Conservation (phyloP, 2,888 invertebrate species). For the Chrysodeixis includens region DNA sequence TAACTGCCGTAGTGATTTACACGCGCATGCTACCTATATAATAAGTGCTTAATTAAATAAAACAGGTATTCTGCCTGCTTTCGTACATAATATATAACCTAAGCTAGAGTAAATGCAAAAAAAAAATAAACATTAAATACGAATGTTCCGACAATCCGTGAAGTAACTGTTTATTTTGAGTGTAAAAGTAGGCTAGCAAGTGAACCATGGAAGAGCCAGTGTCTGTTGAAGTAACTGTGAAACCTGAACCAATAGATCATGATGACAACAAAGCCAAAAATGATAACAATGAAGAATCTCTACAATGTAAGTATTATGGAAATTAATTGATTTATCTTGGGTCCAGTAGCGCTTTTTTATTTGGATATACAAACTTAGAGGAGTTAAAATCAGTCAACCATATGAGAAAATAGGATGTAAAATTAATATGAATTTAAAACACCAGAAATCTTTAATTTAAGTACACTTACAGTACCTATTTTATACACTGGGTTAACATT, state of each 20-base stretch:
- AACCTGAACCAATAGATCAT: slow-evolving; percentile 38
- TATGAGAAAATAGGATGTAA: too few species aligned
- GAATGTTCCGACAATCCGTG: slow-evolving; percentile 15
- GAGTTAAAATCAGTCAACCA: too few species aligned
- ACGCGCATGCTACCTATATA: neutral
- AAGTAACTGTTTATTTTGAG: slow-evolving; percentile 12
- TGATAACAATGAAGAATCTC: slow-evolving; percentile 3
- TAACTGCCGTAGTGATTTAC: neutral
- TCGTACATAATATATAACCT: neutral
- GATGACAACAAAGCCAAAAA: slow-evolving; percentile 13
- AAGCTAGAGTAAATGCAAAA: slow-evolving; percentile 11
- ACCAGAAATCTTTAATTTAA: too few species aligned
- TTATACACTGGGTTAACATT: too few species aligned
- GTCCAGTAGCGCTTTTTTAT: neutral
- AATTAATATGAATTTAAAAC: too few species aligned
- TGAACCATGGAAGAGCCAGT: slow-evolving; percentile 45
- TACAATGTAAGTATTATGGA: slow-evolving; percentile 13
- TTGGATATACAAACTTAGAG: neutral
- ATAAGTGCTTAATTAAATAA: neutral
- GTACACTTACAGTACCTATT: too few species aligned
- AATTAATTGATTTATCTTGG: neutral
- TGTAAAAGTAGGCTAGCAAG: slow-evolving; percentile 33
- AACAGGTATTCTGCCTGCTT: neutral
- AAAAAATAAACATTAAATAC: slow-evolving; percentile 23
- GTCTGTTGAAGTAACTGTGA: slow-evolving; percentile 40